These are phyloP conservation scores for Varanus salvator DNA, from an alignment of 2,113 vertebrate genomes.

Conservation along the genomic window DNA sequence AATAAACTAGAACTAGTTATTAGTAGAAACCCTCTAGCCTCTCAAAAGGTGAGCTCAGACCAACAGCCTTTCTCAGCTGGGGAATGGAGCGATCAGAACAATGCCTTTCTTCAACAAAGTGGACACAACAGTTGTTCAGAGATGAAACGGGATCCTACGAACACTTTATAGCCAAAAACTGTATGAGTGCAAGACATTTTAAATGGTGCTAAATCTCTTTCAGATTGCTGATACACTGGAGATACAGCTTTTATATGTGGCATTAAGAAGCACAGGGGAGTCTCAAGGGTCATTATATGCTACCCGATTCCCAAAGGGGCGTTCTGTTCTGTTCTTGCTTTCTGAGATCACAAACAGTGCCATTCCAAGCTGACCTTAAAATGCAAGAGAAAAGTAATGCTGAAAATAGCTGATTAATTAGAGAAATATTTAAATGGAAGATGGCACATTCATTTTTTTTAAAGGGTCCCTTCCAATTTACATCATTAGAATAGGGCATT, in stretches of 20 bases:
- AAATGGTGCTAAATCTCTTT: conserved; percentile 91
- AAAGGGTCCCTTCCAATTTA: neutral
- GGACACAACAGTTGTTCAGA: conserved; percentile 70
- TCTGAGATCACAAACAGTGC: conserved; percentile 48
- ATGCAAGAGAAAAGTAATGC: conserved; percentile 32
- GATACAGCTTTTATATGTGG: conserved; percentile 70
- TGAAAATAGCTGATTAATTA: conserved; percentile 33
- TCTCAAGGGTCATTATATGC: conserved; percentile 70
- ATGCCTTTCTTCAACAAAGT: conserved; percentile 78
- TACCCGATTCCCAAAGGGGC: conserved; percentile 51
- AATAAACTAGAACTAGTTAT: conserved; percentile 96
- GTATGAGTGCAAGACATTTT: conserved; percentile 59
- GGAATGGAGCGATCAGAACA: conserved; percentile 83
- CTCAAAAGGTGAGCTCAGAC: conserved; percentile 72
- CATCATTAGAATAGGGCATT: neutral
- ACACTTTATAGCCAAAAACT: conserved; percentile 88
- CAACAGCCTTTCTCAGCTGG: conserved; percentile 56
- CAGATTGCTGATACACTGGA: conserved; percentile 68
- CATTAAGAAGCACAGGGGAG: conserved; percentile 82
- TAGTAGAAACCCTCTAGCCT: conserved; percentile 89
- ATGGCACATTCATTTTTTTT: neutral
- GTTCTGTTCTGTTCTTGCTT: conserved; percentile 48
- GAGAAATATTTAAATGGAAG: neutral
- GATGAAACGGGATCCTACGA: conserved; percentile 83
- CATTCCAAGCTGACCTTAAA: conserved; percentile 56